These are phyloP conservation scores for Acanthosepion esculentum DNA, from an alignment of 2,888 invertebrate species.

Conservation along the genomic window DNA sequence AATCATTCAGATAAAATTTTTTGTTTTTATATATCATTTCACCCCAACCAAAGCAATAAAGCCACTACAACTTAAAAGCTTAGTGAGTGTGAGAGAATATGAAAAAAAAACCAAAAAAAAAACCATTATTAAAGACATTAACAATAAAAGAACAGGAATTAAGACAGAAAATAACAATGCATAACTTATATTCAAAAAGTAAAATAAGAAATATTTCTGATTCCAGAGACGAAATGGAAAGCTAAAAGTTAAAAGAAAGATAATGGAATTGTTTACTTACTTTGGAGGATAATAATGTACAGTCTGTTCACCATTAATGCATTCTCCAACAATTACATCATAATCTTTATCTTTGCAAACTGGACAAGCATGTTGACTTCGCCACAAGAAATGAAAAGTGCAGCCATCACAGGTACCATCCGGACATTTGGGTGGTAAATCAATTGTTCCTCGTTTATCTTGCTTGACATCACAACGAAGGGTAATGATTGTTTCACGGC, in stretches of 20 bases:
- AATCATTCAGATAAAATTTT: too few relatives aligned
- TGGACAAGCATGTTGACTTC: conserved; percentile 77
- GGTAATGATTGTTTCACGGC: conserved; percentile 78
- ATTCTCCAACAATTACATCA: conserved; percentile 77
- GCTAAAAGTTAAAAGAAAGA: background rate
- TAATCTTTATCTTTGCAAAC: conserved; percentile 76
- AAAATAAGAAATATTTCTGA: too few relatives aligned
- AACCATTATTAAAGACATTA: background rate
- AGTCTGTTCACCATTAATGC: conserved; percentile 77
- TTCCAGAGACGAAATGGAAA: background rate
- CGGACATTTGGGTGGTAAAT: conserved; percentile 77
- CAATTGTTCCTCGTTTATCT: conserved; percentile 65
- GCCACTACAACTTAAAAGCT: too few relatives aligned
- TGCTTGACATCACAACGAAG: conserved; percentile 77
- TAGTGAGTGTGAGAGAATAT: background rate
- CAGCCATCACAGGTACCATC: conserved; percentile 81
- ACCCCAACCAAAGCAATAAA: too few relatives aligned
- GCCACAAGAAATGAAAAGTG: conserved; percentile 78
- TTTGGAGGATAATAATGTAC: conserved; percentile 76
- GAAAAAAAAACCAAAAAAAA: background rate
- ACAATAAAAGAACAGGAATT: too few relatives aligned
- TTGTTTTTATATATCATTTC: too few relatives aligned
- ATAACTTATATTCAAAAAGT: too few relatives aligned
- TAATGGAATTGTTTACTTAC: conserved; percentile 57
- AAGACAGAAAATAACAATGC: too few relatives aligned